Conservation (phyloP, 53 echinoderm and acorn worm genomes). For the Crossaster papposus region DNA sequence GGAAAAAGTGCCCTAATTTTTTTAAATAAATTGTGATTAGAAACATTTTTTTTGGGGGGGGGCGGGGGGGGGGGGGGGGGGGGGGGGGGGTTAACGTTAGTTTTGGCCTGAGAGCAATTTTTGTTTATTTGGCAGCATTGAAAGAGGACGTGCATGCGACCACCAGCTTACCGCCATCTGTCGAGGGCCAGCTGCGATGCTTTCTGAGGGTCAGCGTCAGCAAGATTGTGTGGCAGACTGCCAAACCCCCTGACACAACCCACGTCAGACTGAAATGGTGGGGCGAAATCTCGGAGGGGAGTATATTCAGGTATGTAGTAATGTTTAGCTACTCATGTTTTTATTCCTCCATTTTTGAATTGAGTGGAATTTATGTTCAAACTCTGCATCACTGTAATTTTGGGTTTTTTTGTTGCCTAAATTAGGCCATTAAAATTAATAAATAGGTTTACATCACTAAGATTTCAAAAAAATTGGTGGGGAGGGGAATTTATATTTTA, state of each 20-base stretch:
- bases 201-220: slow-evolving; percentile 85
- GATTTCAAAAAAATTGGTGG: no score
- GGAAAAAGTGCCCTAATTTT: no score
- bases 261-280: slow-evolving; percentile 93
- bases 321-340: not conserved
- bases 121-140: slow-evolving; percentile 38
- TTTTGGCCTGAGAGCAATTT: not conserved
- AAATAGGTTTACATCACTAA: no score
- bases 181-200: slow-evolving; percentile 93
- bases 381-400: no score
- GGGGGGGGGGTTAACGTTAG: no score
- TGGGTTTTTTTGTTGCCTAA: no score
- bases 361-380: not conserved
- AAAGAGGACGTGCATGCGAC: slow-evolving; percentile 94
- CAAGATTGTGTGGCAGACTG: slow-evolving; percentile 83
- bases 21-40: no score
- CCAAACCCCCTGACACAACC: slow-evolving; percentile 85
- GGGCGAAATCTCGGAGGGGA: slow-evolving; percentile 87
- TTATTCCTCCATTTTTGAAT: no score
- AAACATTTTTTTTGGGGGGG: no score
- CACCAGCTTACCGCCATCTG: slow-evolving; percentile 93
- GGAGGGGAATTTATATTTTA: no score
- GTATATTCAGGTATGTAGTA: slow-evolving; percentile 77
- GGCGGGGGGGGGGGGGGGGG: no score
- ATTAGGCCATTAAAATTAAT: no score